Conservation (phyloP, 2,888 invertebrate species). For the Metellina segmentata region DNA sequence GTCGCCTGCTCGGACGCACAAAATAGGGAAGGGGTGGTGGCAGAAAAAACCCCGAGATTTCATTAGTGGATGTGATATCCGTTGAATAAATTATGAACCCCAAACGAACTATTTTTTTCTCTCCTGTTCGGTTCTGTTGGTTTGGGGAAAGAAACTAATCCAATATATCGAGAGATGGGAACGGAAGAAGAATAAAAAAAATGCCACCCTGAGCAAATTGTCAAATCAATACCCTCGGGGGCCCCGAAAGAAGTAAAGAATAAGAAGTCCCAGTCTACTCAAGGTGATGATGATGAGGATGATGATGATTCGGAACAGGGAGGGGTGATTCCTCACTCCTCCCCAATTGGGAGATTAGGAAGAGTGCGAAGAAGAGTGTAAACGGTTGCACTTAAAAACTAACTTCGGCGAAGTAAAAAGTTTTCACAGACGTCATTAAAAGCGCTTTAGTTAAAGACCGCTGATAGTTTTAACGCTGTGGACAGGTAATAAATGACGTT, state of each 20-base stretch:
- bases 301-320: not conserved
- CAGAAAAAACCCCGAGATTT: not conserved
- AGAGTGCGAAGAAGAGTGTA: too few relatives aligned
- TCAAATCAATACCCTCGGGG: constrained; percentile 12
- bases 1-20: too few relatives aligned
- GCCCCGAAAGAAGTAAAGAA: too few relatives aligned
- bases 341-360: too few relatives aligned
- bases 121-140: not conserved
- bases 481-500: too few relatives aligned
- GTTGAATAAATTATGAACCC: constrained; percentile 13
- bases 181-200: not conserved
- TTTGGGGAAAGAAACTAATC: not conserved
- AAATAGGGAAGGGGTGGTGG: too few relatives aligned
- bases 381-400: too few relatives aligned
- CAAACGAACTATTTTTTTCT: not conserved
- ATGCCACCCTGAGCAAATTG: not conserved
- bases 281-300: constrained; percentile 7
- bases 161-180: not conserved
- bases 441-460: too few relatives aligned
- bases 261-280: not conserved
- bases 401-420: too few relatives aligned
- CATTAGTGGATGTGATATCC: constrained; percentile 17
- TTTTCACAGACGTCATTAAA: too few relatives aligned
- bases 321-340: too few relatives aligned
- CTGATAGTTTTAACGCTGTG: too few relatives aligned